Percentiles rank a stretch among this genome's conserved stretches.
Evolutionary conservation across 2,888 invertebrate genomes (phyloP).

Genomic region (Colletes collaris): DNA sequence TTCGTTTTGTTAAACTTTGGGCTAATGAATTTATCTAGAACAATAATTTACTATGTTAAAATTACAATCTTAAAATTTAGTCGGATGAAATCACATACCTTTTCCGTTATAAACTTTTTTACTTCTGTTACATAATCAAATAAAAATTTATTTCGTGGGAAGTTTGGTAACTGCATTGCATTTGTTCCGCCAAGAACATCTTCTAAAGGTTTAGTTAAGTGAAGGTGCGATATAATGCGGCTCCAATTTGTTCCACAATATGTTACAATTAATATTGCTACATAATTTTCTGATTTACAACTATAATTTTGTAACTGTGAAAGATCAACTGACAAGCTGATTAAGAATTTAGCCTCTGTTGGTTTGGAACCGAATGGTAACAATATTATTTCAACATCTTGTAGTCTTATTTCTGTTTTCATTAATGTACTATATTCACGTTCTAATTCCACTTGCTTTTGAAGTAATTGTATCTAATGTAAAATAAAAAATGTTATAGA

Average conservation of each 20-base stretch:
- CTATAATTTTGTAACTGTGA: constrained; percentile 86
- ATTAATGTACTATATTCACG: constrained; percentile 87
- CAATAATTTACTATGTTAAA: constrained; percentile 51
- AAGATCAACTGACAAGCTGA: constrained; percentile 87
- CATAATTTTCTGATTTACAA: constrained; percentile 83
- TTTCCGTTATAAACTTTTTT: constrained; percentile 84
- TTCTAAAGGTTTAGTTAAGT: constrained; percentile 84
- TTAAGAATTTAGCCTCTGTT: constrained; percentile 85
- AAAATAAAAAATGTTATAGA: background rate
- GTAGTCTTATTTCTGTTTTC: constrained; percentile 84
- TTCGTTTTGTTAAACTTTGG: constrained; percentile 55
- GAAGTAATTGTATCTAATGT: constrained; percentile 55
- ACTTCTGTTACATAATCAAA: constrained; percentile 86
- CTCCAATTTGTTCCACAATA: constrained; percentile 85
- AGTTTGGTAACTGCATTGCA: constrained; percentile 83
- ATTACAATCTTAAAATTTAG: constrained; percentile 66
- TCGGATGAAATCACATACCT: constrained; percentile 78
- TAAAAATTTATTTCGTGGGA: constrained; percentile 81
- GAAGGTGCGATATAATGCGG: constrained; percentile 82
- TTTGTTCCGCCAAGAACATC: constrained; percentile 82
- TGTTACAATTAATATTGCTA: constrained; percentile 85
- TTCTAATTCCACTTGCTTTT: constrained; percentile 84
- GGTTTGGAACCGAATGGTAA: constrained; percentile 83
- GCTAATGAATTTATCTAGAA: constrained; percentile 69
- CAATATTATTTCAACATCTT: constrained; percentile 88